Percentiles rank a stretch among this genome's conserved stretches.
These are phyloP conservation scores for Colistium nudipinnis DNA, from an alignment of 2,113 vertebrate species.

Conservation along the genomic window DNA sequence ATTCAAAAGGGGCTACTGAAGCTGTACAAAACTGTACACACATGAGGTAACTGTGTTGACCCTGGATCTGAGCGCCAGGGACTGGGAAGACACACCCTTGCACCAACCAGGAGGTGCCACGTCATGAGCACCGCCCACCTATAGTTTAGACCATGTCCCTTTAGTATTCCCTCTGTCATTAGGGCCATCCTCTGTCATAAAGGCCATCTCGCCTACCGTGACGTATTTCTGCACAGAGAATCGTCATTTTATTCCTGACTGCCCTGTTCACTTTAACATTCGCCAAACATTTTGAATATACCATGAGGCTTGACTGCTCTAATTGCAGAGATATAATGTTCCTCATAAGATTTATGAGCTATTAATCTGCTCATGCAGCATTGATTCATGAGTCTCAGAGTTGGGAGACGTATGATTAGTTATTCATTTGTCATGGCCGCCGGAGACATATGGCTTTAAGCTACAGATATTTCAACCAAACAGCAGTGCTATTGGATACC, in stretches of 20 bases:
- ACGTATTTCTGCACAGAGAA: slow-evolving; percentile 44
- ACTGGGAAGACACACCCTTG: too few species aligned
- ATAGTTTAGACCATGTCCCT: too few species aligned
- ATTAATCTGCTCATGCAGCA: slow-evolving; percentile 73
- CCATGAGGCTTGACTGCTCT: slow-evolving; percentile 71
- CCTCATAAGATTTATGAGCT: slow-evolving; percentile 74
- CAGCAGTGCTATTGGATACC: slow-evolving; percentile 37
- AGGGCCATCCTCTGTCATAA: slow-evolving; percentile 11
- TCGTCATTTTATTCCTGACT: slow-evolving; percentile 39
- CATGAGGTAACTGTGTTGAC: too few species aligned
- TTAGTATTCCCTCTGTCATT: slow-evolving; percentile 59
- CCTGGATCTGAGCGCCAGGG: too few species aligned
- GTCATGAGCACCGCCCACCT: too few species aligned
- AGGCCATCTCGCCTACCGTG: slow-evolving; percentile 28
- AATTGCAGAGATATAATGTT: slow-evolving; percentile 77
- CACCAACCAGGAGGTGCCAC: too few species aligned
- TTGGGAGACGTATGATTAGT: slow-evolving; percentile 75
- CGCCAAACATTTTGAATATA: slow-evolving; percentile 79
- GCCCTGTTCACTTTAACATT: slow-evolving; percentile 67
- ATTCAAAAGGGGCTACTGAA: too few species aligned
- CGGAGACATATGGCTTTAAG: slow-evolving; percentile 60
- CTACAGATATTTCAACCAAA: slow-evolving; percentile 64
- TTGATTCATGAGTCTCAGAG: slow-evolving; percentile 73
- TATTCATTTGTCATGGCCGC: slow-evolving; percentile 72
- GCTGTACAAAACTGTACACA: too few species aligned